These are phyloP conservation scores for Mayetiola destructor DNA, from an alignment of 2,888 invertebrate genomes.

Conservation along the genomic window DNA sequence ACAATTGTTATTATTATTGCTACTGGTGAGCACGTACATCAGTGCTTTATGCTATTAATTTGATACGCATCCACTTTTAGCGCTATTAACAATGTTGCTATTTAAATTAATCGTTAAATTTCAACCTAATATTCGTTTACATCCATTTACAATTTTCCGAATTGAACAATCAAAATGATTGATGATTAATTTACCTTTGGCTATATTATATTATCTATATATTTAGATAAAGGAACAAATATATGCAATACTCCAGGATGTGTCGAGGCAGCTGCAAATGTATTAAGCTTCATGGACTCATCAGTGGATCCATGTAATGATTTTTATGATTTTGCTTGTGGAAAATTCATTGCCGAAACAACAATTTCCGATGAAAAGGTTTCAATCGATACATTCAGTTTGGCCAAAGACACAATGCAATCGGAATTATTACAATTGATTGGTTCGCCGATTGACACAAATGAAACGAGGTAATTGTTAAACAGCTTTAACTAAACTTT, in stretches of 20 bases:
- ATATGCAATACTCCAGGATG: slow-evolving; percentile 65
- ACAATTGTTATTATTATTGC: too few species aligned
- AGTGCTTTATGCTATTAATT: background rate
- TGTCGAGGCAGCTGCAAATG: slow-evolving; percentile 54
- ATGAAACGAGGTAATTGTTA: slow-evolving; percentile 34
- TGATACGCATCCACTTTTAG: background rate
- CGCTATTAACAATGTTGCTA: background rate
- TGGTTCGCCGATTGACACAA: slow-evolving; percentile 27
- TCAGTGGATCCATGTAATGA: slow-evolving; percentile 61
- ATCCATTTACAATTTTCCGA: background rate
- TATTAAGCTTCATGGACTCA: slow-evolving; percentile 51
- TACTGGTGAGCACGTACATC: background rate
- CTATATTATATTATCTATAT: background rate
- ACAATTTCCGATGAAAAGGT: slow-evolving; percentile 55
- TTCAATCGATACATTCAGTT: slow-evolving; percentile 33
- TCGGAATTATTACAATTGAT: slow-evolving; percentile 33
- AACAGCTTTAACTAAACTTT: background rate
- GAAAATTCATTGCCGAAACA: slow-evolving; percentile 49
- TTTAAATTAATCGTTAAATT: background rate
- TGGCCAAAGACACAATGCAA: slow-evolving; percentile 34
- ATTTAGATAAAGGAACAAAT: slow-evolving; percentile 20
- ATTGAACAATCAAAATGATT: background rate
- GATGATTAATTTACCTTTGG: background rate
- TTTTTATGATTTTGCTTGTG: slow-evolving; percentile 63
- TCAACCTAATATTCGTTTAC: background rate